phyloP scores from a whole-genome alignment of 1,140 invertebrate species.

The Steinernema feltiae region DNA sequence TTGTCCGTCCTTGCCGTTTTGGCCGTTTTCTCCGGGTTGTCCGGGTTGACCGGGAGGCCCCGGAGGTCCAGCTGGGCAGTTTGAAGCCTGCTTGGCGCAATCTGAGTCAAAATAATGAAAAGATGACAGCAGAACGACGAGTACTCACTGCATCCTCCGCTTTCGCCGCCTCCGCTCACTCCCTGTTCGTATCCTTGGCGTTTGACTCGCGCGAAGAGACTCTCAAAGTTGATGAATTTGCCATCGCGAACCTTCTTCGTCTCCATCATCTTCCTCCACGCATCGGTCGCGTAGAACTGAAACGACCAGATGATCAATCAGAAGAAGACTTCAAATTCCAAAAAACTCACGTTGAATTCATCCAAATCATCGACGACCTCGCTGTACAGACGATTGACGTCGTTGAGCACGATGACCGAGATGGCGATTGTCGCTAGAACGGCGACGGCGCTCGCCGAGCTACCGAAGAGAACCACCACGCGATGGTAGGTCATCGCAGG shows the following conservation, averaged over 20 bases:
- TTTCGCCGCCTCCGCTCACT: neutral
- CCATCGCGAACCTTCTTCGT: neutral
- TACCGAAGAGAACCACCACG: too few relatives aligned
- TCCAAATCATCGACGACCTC: conserved; percentile 25
- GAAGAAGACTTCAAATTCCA: neutral
- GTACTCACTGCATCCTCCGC: neutral
- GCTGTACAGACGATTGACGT: conserved; percentile 25
- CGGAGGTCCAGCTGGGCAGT: conserved; percentile 18
- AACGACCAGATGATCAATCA: too few relatives aligned
- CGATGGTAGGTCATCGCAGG: too few relatives aligned
- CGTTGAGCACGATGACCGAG: too few relatives aligned
- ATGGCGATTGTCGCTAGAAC: too few relatives aligned
- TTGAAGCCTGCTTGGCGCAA: conserved; percentile 16
- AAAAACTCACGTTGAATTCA: neutral
- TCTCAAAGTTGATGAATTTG: neutral
- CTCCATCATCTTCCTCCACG: conserved; percentile 1
- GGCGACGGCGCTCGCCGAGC: too few relatives aligned
- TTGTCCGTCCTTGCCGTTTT: neutral
- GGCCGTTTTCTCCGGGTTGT: neutral
- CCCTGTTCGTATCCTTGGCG: neutral
- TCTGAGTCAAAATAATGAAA: neutral
- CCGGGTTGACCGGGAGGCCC: conserved; percentile 14
- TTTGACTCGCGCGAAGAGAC: neutral
- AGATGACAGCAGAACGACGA: neutral
- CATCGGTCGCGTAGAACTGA: neutral